phyloP scores from a whole-genome alignment of 2,113 vertebrate species.

The Carlito syrichta region DNA sequence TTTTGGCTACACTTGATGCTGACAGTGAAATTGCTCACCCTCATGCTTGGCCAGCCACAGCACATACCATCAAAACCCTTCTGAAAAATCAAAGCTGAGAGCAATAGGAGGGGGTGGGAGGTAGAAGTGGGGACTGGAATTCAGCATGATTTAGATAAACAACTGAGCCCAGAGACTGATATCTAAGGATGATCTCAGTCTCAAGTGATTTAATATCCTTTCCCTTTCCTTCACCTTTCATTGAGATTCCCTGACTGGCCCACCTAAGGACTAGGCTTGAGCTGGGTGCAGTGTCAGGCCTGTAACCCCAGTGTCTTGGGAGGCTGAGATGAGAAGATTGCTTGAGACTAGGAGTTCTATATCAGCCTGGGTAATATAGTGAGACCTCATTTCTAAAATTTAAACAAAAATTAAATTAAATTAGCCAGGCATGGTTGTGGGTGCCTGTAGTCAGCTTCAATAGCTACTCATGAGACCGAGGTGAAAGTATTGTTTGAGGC shows the following conservation, averaged over 20 bases:
- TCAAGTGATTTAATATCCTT: not conserved
- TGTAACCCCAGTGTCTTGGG: not conserved
- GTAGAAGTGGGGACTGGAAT: accelerated
- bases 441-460: too few relatives aligned
- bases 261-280: not conserved
- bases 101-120: accelerated
- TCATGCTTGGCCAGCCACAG: accelerated
- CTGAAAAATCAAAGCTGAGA: not conserved
- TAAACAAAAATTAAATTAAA: too few relatives aligned
- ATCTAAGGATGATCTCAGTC: not conserved
- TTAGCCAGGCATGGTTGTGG: too few relatives aligned
- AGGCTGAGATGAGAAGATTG: not conserved
- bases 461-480: not conserved
- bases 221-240: not conserved
- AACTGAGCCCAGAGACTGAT: not conserved
- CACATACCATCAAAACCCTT: too few relatives aligned
- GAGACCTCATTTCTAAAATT: not conserved
- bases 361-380: not conserved
- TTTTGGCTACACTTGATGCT: not conserved
- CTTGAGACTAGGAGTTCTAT: not conserved
- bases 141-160: accelerated
- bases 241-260: not conserved
- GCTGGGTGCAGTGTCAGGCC: not conserved
- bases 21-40: not conserved
- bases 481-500: not conserved